Evolutionary conservation across 1,140 invertebrate genomes (phyloP), one percentile per base, ranked within the genome.

Genomic region (Habropoda laboriosa): DNA sequence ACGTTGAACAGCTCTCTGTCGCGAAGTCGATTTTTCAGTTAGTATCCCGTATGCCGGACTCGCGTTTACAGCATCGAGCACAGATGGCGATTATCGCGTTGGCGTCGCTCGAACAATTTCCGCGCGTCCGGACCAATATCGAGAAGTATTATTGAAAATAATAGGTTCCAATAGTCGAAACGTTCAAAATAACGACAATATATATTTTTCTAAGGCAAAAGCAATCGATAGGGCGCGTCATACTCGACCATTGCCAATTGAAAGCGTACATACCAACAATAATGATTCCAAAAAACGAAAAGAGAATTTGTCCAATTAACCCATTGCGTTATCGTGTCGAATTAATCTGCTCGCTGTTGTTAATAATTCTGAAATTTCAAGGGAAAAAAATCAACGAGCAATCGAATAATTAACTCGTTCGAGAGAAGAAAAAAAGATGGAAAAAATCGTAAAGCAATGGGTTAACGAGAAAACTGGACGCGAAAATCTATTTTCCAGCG

Each of bases 71-170:
- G 18, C 16, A 35, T 38, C 35, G 77, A 6, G 18, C 47, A 16
- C 7, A 53, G 24, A 53, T 27, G 51, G 51, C 24, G 51, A 27
- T 27, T n/a, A 32, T 32, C 55, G 47, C 47, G 7, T 32, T 32
- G 27, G 32, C 13, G 58, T 60, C 58, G 81, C 80, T 85, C 83
- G 67, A 80, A 83, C 70, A 72, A 85, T 85, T 80, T 47, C 75
- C 71, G 72, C 83, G 83, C 71, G 77, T 80, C 71, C 83, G 77
- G 83, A 83, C 81, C 83, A 85, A 85, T 85, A 63, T 83, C 77
- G 70, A 80, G 60, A 83, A 85, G 83, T 85, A 83, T 85, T 85
- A 85, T 80, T 82, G 76, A 85, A n/a, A 42, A 83, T 63, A 40
- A 83, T 85, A 85, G 81, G 77, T 80, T 85, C 49, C 77, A 76